Percentiles rank a stretch among this genome's conserved stretches.
These are phyloP conservation scores for Chionis minor DNA, from an alignment of 2,113 vertebrate genomes.

Conservation along the genomic window DNA sequence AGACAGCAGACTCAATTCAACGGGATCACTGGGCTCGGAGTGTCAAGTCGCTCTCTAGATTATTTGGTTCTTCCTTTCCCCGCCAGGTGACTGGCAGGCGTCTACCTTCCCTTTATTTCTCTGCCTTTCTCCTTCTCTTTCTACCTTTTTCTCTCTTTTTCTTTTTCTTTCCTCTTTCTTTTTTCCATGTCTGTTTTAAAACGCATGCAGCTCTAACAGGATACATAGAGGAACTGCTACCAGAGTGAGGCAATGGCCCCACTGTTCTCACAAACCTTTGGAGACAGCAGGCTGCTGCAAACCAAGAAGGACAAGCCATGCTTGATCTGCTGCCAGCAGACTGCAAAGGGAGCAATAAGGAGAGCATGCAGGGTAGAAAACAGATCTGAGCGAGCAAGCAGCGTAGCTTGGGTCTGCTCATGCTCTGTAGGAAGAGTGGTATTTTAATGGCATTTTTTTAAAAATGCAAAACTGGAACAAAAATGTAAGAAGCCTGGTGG, in stretches of 20 bases:
- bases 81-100: not conserved
- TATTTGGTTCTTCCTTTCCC: not conserved
- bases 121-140: not conserved
- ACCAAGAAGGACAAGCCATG: not conserved
- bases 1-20: constrained; percentile 33
- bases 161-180: no score
- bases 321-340: constrained; percentile 6
- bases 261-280: not conserved
- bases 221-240: not conserved
- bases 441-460: not conserved
- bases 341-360: constrained; percentile 5
- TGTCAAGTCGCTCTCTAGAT: not conserved
- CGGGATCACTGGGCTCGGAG: not conserved
- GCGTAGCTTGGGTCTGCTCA: not conserved
- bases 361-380: not conserved
- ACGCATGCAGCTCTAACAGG: not conserved
- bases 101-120: not conserved
- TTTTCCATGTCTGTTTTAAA: not conserved
- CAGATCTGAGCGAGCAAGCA: not conserved
- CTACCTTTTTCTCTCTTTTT: not conserved
- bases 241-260: not conserved
- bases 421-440: not conserved
- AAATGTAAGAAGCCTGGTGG: not conserved
- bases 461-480: not conserved
- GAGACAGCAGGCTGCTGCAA: constrained; percentile 21